Percentiles rank a stretch among this genome's conserved stretches.
These are phyloP conservation scores for Geococcyx californianus DNA, from an alignment of 2,113 vertebrate genomes.

Conservation along the genomic window DNA sequence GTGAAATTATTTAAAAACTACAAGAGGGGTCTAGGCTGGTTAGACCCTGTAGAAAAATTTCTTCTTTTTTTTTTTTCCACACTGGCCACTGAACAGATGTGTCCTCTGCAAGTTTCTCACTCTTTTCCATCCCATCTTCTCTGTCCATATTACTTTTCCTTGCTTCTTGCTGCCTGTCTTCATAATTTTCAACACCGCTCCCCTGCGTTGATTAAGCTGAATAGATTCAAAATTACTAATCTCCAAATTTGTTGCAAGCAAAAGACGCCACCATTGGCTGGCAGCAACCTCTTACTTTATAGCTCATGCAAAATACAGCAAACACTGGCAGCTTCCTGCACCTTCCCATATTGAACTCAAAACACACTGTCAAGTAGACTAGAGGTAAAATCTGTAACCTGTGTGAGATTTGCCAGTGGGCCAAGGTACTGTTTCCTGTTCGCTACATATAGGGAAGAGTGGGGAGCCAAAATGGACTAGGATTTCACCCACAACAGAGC, in stretches of 20 bases:
- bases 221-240: neutral
- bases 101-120: neutral
- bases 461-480: neutral
- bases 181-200: neutral
- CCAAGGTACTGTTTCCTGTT: neutral
- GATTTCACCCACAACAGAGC: neutral
- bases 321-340: neutral
- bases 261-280: neutral
- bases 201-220: neutral
- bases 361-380: neutral
- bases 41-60: neutral
- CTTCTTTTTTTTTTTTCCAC: neutral
- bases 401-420: neutral
- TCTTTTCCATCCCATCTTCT: neutral
- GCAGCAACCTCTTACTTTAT: neutral
- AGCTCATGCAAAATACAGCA: neutral
- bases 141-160: neutral
- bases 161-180: neutral
- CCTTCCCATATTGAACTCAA: neutral
- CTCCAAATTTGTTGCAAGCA: neutral
- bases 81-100: neutral
- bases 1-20: constrained; percentile 16
- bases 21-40: neutral
- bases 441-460: neutral
- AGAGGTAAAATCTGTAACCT: neutral